Percentiles rank a stretch among this genome's conserved stretches.
phyloP scores from a whole-genome alignment of 2,797 vertebrate species.

The Melanogrammus aeglefinus region DNA sequence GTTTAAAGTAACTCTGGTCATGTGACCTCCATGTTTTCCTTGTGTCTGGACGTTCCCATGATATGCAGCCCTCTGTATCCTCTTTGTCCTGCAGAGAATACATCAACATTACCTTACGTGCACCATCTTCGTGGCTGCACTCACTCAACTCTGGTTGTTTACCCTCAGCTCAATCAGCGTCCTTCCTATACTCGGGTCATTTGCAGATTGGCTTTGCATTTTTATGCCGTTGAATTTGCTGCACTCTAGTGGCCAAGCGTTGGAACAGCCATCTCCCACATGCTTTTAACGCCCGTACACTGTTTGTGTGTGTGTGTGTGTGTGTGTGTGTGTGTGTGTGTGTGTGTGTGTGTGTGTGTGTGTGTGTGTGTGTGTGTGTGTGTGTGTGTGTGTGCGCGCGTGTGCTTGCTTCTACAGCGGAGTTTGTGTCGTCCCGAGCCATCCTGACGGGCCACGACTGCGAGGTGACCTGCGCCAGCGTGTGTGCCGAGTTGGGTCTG shows the following conservation, averaged over 20 bases:
- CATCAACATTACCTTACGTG: neutral
- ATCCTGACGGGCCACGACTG: slow-evolving; percentile 94
- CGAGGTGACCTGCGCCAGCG: slow-evolving; percentile 88
- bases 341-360: slow-evolving; percentile 11
- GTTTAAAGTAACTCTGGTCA: neutral
- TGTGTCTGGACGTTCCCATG: neutral
- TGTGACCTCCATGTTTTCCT: neutral
- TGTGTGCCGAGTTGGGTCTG: slow-evolving; percentile 93
- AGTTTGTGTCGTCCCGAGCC: slow-evolving; percentile 87
- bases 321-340: slow-evolving; percentile 8
- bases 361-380: slow-evolving; percentile 7
- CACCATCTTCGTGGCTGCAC: neutral
- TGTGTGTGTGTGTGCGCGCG: slow-evolving; percentile 12
- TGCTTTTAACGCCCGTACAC: neutral
- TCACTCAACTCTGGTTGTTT: neutral
- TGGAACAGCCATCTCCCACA: neutral
- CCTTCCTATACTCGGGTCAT: neutral
- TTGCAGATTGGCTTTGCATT: neutral
- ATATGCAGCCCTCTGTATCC: neutral
- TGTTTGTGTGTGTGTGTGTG: slow-evolving; percentile 19
- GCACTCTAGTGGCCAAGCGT: slow-evolving; percentile 47
- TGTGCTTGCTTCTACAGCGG: slow-evolving; percentile 66
- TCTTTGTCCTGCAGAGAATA: neutral
- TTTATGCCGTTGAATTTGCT: slow-evolving; percentile 2
- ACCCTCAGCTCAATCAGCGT: neutral